A percentile compares a stretch with the other conserved stretches of the same genome.
phyloP scores from a whole-genome alignment of 2,888 invertebrate genomes.

The Lasioglossum morio region DNA sequence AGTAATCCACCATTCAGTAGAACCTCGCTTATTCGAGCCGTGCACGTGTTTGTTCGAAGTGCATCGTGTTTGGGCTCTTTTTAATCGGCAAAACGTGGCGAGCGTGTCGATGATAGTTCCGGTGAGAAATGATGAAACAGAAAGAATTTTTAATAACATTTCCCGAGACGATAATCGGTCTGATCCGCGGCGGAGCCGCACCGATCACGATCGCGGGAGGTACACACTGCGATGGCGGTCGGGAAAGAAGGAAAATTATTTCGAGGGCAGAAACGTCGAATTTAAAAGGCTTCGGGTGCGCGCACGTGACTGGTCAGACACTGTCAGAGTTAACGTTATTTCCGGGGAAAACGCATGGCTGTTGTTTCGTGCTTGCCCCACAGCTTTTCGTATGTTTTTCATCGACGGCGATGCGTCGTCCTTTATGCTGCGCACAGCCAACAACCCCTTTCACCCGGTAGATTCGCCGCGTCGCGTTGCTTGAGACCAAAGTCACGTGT shows the following conservation, averaged over 20 bases:
- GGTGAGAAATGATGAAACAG: not conserved
- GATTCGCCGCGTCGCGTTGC: constrained; percentile 12
- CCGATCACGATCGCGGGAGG: not conserved
- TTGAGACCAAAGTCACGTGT: constrained; percentile 57
- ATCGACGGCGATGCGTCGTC: constrained; percentile 51
- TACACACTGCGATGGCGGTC: not conserved
- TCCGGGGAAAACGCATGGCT: constrained; percentile 44
- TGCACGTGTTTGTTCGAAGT: no score
- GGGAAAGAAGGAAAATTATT: constrained; percentile 8
- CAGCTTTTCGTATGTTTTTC: constrained; percentile 43
- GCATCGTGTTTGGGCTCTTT: not conserved
- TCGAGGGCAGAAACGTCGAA: constrained; percentile 46
- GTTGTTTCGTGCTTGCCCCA: constrained; percentile 19
- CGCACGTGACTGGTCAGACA: constrained; percentile 61
- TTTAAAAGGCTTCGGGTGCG: constrained; percentile 45
- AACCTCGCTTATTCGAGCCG: no score
- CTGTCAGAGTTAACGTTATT: constrained; percentile 68
- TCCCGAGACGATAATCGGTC: not conserved
- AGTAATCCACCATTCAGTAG: no score
- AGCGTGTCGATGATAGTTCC: not conserved
- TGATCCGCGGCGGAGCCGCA: not conserved
- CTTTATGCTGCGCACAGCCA: constrained; percentile 32
- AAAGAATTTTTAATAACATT: not conserved
- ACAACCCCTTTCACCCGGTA: not conserved
- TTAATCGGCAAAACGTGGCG: not conserved